Base-by-base conservation (phyloP, 2,797 vertebrate genomes). In the Anabacerthia variegaticeps region DNA sequence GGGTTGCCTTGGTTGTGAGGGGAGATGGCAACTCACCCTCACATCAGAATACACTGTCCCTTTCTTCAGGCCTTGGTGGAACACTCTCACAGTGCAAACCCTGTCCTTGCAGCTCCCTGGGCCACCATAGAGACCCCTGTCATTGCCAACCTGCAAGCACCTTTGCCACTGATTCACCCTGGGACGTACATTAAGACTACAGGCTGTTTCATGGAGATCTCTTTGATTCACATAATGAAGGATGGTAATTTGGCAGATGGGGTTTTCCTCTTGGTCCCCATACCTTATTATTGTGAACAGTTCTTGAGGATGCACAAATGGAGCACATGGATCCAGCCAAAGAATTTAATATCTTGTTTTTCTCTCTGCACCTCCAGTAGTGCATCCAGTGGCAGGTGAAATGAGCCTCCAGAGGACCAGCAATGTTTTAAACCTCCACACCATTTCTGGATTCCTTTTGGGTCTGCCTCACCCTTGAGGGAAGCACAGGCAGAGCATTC, bases 31-130 rank as follows among this genome's bases (percentile, higher is more conserved):
- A 52, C 80, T 84, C 0, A 0, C 44, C 28, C 37, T 63, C 43
- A 41, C 34, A 36, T 28, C 34, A 34, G 18, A 2, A 3, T 9
- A n/a, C 20, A 34, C 5, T 0, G 0, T 14, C 27, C 69, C 32
- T 55, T 67, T 43, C 48, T 77, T 32, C 66, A 68, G 48, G 39
- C 16, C 12, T 59, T 48, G 23, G 22, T 51, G n/a, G 26, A 63
- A 11, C 20, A 44, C 36, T 51, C 16, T 19, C 26, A 26, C 43
- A 69, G 56, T 5, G 15, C 26, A 78, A 55, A 59, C 14, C 30
- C 43, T 66, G 43, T 34, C 36, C 43, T 34, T 61, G 61, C 24
- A 80, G 56, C 32, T 84, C 13, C 61, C 20, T 43, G 36, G 11
- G 23, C 30, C 46, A 43, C 10, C 1, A 7, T 9, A 32, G 41